phyloP scores from a whole-genome alignment of 2,113 vertebrate species.

The Dicaeum eximium region DNA sequence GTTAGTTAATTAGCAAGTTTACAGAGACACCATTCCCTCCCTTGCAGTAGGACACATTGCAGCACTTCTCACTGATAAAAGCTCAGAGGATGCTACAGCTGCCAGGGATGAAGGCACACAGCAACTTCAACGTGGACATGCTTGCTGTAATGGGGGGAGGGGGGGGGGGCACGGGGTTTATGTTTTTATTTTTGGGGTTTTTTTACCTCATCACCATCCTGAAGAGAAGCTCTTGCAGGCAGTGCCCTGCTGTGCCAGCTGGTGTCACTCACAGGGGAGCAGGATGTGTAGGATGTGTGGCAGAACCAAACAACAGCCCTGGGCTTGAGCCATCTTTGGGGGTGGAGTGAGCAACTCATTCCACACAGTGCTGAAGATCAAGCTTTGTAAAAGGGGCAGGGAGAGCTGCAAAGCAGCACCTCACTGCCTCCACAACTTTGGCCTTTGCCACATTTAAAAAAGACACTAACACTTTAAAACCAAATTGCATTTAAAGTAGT shows the following conservation, averaged over 20 bases:
- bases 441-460: not conserved
- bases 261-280: rapidly evolving
- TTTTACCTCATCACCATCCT: too few species aligned
- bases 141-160: not conserved
- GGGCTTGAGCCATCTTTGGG: not conserved
- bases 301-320: not conserved
- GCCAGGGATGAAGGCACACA: not conserved
- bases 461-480: not conserved
- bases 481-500: not conserved
- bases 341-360: rapidly evolving
- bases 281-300: not conserved
- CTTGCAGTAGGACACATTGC: rapidly evolving
- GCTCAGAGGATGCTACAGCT: not conserved
- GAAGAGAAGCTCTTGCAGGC: not conserved
- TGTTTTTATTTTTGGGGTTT: rapidly evolving
- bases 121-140: rapidly evolving
- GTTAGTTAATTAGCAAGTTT: not conserved
- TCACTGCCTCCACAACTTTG: not conserved
- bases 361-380: not conserved
- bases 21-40: not conserved
- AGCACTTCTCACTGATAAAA: rapidly evolving
- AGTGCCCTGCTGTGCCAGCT: not conserved
- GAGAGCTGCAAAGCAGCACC: not conserved
- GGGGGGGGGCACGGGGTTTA: rapidly evolving
- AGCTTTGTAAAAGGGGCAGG: not conserved